Percentiles rank a stretch among this genome's conserved stretches.
These are phyloP conservation scores for Drosophila fungiperda DNA, from an alignment of 2,888 invertebrate species.

Conservation along the genomic window DNA sequence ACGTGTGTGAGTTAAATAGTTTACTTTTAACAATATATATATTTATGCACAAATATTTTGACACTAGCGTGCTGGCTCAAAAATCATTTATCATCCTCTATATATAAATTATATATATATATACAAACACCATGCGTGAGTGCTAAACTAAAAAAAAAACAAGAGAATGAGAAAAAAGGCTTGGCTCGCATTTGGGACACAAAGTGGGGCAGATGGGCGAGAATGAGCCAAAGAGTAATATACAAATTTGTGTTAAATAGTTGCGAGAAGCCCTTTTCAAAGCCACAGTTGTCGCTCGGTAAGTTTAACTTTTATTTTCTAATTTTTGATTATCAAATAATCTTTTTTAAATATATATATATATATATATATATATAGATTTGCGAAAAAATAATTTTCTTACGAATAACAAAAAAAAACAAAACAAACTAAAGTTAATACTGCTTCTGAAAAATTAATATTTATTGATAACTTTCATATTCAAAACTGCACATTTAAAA, in stretches of 20 bases:
- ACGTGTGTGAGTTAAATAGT: conserved; percentile 37
- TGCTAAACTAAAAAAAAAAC: conserved; percentile 28
- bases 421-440: no score
- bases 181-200: conserved; percentile 63
- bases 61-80: conserved; percentile 46
- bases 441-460: no score
- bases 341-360: neutral
- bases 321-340: neutral
- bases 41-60: conserved; percentile 9
- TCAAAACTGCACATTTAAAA: neutral
- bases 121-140: conserved; percentile 54
- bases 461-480: neutral
- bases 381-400: no score
- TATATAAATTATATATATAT: conserved; percentile 31
- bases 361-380: neutral
- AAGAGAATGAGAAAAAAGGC: conserved; percentile 58
- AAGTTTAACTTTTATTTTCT: neutral
- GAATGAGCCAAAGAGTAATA: conserved; percentile 20
- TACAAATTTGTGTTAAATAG: conserved; percentile 29
- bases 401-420: no score
- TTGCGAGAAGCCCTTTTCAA: conserved; percentile 10
- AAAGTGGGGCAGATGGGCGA: conserved; percentile 54
- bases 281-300: neutral
- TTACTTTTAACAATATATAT: conserved; percentile 14
- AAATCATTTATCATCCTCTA: conserved; percentile 73